Base-by-base conservation (phyloP, 2,888 invertebrate species). In the Caenorhabditis doughertyi region DNA sequence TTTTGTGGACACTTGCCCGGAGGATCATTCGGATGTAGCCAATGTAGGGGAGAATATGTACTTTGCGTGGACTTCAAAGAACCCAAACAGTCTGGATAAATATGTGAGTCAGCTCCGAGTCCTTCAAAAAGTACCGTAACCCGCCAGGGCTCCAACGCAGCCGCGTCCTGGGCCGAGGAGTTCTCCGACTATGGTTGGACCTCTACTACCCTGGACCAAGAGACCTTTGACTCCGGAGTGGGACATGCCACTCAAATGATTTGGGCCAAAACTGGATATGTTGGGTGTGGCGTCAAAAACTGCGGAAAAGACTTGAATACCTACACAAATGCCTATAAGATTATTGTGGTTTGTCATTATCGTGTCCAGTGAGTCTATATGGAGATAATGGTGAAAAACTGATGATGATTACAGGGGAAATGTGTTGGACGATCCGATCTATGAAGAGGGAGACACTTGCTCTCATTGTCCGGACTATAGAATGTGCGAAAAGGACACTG, bases 191-290 rank as follows among this genome's bases (percentile, higher is more conserved):
- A 53, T 25, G 83, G 83, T 39, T 83, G 73, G 79, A 47, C 32
- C 21, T 64, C 64, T 2, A 70, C 27, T 9, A 68, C 27, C 11
- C 29, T 73, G 3, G 73, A 72, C 18, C 18, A 60, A 49, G 39
- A 27, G 18, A 27, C 56, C 1, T 55, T 67, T 29, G 65, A 73
- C 25, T 21, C 64, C 4, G 77, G 82, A 18, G 71, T 82, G 4
- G 79, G 79, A 53, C 68, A 83, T 35, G 83, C 83, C 21, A 73
- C 74, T 1, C 83, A 83, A 60, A 72, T 77, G 76, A 71, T 44
- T 2, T 81, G 74, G 74, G 60, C 49, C 9, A 39, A 27, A 9
- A 67, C 77, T 0, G 39, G 27, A 9, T 23, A 44, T 13, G 47
- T 82, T 9, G 82, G 82, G n/a, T 82, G 82, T 56, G 82, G 82